Evolutionary conservation across 2,888 invertebrate genomes (phyloP), one percentile per base, ranked within the genome.

Genomic region (Phyto melanocephala): DNA sequence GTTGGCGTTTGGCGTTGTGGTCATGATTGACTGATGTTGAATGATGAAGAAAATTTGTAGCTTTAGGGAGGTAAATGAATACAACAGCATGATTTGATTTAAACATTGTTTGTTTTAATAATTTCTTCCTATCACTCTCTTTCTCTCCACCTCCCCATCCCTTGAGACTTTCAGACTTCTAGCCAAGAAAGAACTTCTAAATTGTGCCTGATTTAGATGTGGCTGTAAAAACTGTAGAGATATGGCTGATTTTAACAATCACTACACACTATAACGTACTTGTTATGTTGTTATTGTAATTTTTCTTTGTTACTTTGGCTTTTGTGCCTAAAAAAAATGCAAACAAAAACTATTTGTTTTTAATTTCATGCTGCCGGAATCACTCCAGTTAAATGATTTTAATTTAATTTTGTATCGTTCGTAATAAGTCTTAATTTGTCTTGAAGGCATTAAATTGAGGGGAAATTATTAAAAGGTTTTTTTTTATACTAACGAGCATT

Each of bases 1-100:
- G 40, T 40, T 74, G 58, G 45, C 45, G 22, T 63, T 72, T 63
- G 71, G 75, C 54, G 75, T 63, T 77, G 68, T 70, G 65, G 74
- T 71, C 79, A 75, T 79, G 82, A 82, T 79, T 82, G 82, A 82
- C 75, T 79, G 79, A 82, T 82, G 79, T 67, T 79, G 65, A 68
- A 79, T 60, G 75, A 67, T 67, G 70, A 71, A 67, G 79, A 79
- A 82, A 79, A 79, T 82, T 75, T 82, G 74, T 82, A 54, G 79
- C 82, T 79, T 79, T 79, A 71, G 82, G 82, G 82, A 74, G 75
- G 79, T 71, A 75, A 79, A 82, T 82, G 79, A 65, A 68, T 63
- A 72, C 62, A 78, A 74, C 70, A 63, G 50, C 72, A 67, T 65
- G 75, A 68, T 76, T 75, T 82, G 79, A 79, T 82, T 71, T 79